phyloP scores from a whole-genome alignment of 2,113 vertebrate genomes.

The Pluvianellus socialis region DNA sequence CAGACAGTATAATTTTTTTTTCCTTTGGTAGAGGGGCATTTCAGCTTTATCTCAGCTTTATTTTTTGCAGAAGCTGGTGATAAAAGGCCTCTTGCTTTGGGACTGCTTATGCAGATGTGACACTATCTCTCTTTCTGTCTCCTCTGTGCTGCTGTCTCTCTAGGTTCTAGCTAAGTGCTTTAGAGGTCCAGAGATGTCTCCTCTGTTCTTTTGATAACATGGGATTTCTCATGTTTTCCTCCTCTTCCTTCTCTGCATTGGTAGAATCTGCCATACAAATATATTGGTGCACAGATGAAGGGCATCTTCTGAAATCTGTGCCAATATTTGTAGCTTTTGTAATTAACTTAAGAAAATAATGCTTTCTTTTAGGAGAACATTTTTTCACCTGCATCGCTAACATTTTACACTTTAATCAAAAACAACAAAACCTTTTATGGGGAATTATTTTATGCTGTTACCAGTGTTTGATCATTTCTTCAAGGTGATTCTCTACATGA shows the following conservation, averaged over 20 bases:
- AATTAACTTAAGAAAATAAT: constrained; percentile 1
- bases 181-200: not conserved
- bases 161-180: not conserved
- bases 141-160: not conserved
- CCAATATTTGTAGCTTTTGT: not conserved
- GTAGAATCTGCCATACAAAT: not conserved
- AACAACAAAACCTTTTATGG: not conserved
- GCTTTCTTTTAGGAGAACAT: not conserved
- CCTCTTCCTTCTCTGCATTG: not conserved
- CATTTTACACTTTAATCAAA: not conserved
- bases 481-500: not conserved
- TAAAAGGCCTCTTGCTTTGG: not conserved
- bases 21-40: not conserved
- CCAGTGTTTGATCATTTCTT: not conserved
- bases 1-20: not conserved
- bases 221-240: not conserved
- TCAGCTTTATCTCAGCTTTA: not conserved
- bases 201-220: not conserved
- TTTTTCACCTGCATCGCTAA: not conserved
- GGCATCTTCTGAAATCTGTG: not conserved
- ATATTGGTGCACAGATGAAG: not conserved
- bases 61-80: not conserved
- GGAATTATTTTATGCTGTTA: not conserved
- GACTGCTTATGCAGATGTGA: not conserved
- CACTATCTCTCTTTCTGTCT: not conserved